Conservation (phyloP, 1,140 invertebrate genomes). For the Paracyclopina nana region DNA sequence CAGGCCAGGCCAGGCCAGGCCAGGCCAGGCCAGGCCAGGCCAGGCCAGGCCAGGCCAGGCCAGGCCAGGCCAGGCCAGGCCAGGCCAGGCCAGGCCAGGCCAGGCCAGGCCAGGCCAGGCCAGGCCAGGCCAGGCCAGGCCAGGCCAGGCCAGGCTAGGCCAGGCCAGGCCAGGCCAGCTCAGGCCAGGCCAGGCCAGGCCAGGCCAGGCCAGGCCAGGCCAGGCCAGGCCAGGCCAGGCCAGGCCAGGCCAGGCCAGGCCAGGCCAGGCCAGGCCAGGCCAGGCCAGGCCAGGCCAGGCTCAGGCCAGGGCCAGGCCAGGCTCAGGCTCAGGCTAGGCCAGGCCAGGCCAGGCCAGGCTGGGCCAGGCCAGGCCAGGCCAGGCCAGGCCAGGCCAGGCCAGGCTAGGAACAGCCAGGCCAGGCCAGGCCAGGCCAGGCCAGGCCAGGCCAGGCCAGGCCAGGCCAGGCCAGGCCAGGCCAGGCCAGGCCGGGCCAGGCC, state of each 20-base stretch:
- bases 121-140: conserved; percentile 18
- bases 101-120: conserved; percentile 18
- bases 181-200: conserved; percentile 19
- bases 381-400: conserved; percentile 18
- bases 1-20: conserved; percentile 18
- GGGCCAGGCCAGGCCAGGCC: conserved; percentile 20
- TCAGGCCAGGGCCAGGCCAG: conserved; percentile 14
- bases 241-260: conserved; percentile 17
- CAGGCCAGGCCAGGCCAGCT: conserved; percentile 21
- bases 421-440: conserved; percentile 21
- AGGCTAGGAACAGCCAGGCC: conserved; percentile 19
- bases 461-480: conserved; percentile 15
- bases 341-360: conserved; percentile 19
- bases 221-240: conserved; percentile 18
- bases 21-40: conserved; percentile 21
- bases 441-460: conserved; percentile 17
- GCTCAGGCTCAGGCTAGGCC: conserved; percentile 20
- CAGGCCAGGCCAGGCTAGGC: conserved; percentile 19
- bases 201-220: conserved; percentile 20
- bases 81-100: conserved; percentile 18
- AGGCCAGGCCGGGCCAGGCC: conserved; percentile 20
- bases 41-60: conserved; percentile 17
- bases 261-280: conserved; percentile 17
- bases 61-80: conserved; percentile 17
- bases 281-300: conserved; percentile 17